These are phyloP conservation scores for Peromyscus leucopus DNA, from an alignment of 2,113 vertebrate species.

Conservation along the genomic window DNA sequence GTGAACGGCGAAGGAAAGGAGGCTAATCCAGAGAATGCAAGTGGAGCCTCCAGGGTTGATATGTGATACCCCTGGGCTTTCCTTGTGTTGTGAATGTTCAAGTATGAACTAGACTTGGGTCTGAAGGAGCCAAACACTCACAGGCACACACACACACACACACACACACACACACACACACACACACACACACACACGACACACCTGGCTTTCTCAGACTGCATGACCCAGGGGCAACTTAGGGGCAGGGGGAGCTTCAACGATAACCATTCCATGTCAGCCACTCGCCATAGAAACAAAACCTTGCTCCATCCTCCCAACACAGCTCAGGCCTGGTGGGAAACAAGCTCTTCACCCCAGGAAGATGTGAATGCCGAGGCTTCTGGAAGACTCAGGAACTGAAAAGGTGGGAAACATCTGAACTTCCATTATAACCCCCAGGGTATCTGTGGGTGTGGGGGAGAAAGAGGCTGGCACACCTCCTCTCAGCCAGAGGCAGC, in stretches of 20 bases:
- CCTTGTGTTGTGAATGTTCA: neutral
- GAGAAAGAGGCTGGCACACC: too few relatives aligned
- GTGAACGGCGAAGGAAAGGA: neutral
- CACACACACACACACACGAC: too few relatives aligned
- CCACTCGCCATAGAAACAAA: neutral
- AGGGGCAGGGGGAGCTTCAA: neutral
- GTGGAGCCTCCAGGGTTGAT: neutral
- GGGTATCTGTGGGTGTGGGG: too few relatives aligned
- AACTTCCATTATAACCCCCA: neutral
- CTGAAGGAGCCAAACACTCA: neutral
- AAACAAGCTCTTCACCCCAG: neutral
- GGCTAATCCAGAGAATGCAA: fast-evolving
- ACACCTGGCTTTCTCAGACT: neutral
- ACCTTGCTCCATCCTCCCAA: neutral
- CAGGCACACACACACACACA: too few relatives aligned
- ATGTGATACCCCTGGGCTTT: neutral
- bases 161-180: too few relatives aligned
- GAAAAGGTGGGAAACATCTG: neutral
- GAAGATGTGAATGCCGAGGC: neutral
- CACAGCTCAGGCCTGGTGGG: neutral
- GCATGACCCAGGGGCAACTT: too few relatives aligned
- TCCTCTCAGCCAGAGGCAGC: neutral
- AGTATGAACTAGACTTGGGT: neutral
- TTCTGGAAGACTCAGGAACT: neutral
- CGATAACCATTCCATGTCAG: neutral